Evolutionary conservation across 2,888 invertebrate genomes (phyloP), one percentile per base, ranked within the genome.

Genomic region (Agonopterix arenella): DNA sequence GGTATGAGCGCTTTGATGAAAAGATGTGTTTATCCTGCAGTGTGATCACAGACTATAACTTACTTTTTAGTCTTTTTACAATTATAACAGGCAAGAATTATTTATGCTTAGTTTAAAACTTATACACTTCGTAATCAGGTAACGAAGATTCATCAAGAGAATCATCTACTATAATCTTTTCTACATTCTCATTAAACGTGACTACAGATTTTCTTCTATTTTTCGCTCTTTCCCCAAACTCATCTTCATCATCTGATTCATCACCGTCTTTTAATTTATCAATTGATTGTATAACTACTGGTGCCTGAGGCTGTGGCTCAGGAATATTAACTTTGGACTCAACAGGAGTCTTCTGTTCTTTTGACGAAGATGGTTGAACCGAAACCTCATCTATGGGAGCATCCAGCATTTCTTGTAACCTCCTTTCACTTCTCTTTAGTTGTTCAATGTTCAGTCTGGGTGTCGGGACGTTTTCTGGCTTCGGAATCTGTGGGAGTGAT

Each of bases 101-200:
- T 28, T 28, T 28, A 28, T 1, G 28, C 36, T 18, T 36, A 44
- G 5, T 48, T 46, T 69, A 84, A 38, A 84, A 70, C 56, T 67
- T 76, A 57, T 72, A 80, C 48, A 83, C 55, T 68, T 83, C 82
- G 47, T 64, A 62, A 11, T 70, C 74, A 1, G 67, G 54, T n/a
- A 61, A 59, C 37, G 57, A 51, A 44, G 28, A 28, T 1, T 54
- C 47, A 18, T 75, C 64, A 10, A 70, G 66, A 47, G 68, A 73
- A 52, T 90, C 85, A 63, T 90, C 88, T 9, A 90, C 80, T 49
- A 89, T 84, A 43, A 89, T 85, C 56, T 82, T 88, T 64, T 90
- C 90, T 36, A 90, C 90, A 38, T 90, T 85, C 64, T 90, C 90
- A 65, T 90, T 91, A 58, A 91, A 91, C 1, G 88, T 90, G 7